Evolutionary conservation across 2,797 vertebrate species (phyloP).

Genomic region (Pseudochirops cupreus): DNA sequence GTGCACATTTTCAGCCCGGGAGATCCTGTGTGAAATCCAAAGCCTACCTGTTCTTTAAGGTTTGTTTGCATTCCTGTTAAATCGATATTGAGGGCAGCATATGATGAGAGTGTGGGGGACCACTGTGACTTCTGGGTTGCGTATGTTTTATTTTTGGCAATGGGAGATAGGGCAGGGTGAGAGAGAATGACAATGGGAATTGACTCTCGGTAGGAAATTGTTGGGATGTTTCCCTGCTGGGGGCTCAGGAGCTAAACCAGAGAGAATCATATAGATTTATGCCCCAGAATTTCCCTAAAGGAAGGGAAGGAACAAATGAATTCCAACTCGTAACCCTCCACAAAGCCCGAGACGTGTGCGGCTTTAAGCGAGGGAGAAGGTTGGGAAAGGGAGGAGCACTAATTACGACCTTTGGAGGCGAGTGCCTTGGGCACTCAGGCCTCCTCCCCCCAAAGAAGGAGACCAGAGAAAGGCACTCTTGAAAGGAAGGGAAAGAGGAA

Average conservation of each 20-base stretch:
- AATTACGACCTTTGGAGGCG: not conserved
- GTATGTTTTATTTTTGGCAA: not conserved
- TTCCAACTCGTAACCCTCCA: not conserved
- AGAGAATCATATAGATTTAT: not conserved
- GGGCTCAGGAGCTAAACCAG: not conserved
- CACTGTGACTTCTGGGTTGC: not conserved
- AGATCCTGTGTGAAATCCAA: not conserved
- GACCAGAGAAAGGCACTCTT: not conserved
- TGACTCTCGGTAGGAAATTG: not conserved
- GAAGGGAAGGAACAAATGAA: not conserved
- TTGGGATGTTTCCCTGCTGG: not conserved
- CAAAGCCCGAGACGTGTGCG: not conserved
- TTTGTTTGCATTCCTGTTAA: not conserved
- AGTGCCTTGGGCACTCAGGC: not conserved
- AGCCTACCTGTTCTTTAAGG: not conserved
- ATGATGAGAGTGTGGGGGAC: not conserved
- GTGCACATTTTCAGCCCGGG: not conserved
- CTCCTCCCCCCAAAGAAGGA: not conserved
- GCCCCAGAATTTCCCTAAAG: not conserved
- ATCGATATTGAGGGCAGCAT: not conserved
- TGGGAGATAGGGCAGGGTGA: not conserved
- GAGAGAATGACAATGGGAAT: not conserved
- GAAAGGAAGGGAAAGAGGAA: not conserved
- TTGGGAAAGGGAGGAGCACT: not conserved
- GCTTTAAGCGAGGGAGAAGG: not conserved